Base-by-base conservation (phyloP, 92 coral and sea anemone species). In the Porites divaricata region DNA sequence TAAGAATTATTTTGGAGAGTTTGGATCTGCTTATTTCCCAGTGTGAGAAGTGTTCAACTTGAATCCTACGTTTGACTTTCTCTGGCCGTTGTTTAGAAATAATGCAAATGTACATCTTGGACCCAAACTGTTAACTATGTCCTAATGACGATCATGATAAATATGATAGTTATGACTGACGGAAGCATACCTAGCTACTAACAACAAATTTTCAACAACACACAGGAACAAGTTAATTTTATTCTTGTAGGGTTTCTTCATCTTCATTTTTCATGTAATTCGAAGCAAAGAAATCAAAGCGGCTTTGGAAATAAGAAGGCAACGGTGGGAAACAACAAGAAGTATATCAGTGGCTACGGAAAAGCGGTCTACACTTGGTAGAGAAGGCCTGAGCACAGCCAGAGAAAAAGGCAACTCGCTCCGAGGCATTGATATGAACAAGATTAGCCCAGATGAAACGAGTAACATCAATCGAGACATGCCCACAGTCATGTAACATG, bases 251-350 rank as follows among this genome's bases (percentile, higher is more conserved):
- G 98, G 98, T 19, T 89, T 91, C 56, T 22, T 93, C 21, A 89
- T 93, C 73, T 93, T 93, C 79, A 59, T 89, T 20, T 89, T 93
- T 65, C 94, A 93, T 56, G 92, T 92, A 7, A 52, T 91, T 21
- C 80, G 95, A 84, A 93, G 93, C 77, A 76, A 85, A 48, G 98
- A 93, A 64, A 82, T 87, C 26, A 83, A 71, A 25, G 41, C 69
- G 20, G 88, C 93, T 1, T 77, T 81, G 72, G 64, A 81, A 28
- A 28, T 88, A 83, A 87, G 67, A 56, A 54, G 70, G 53, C 84
- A 83, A 22, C 86, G 86, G 16, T 86, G 90, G 91, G 80, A 90
- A 21, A 67, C 71, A 10, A 50, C 88, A 45, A 21, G 85, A 54
- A 80, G 76, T 57, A 54, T 70, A 2, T 80, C 85, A 0, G n/a